phyloP scores from a whole-genome alignment of 2,113 vertebrate genomes.

The Sigmodon hispidus region DNA sequence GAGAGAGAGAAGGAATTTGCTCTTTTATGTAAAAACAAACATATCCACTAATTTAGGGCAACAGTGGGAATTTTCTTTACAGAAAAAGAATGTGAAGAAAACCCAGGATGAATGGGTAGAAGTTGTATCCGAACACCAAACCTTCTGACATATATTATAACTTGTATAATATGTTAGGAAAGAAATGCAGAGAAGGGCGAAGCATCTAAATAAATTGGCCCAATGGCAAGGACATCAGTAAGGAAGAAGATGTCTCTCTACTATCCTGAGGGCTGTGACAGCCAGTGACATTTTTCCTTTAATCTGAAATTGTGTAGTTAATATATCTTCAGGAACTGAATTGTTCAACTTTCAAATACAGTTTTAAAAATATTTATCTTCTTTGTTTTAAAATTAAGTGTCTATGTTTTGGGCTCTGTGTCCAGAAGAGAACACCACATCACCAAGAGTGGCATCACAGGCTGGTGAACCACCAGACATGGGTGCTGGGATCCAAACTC shows the following conservation, averaged over 20 bases:
- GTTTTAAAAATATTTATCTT: neutral
- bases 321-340: neutral
- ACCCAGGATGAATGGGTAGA: neutral
- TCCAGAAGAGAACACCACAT: neutral
- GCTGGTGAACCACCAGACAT: neutral
- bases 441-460: neutral
- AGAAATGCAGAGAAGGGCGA: neutral
- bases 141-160: constrained; percentile 32
- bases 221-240: constrained; percentile 45
- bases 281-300: constrained; percentile 44
- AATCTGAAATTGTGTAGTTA: constrained; percentile 12
- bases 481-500: neutral
- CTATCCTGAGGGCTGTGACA: neutral
- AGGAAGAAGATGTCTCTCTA: constrained; percentile 52
- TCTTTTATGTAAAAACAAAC: constrained; percentile 52
- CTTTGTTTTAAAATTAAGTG: neutral
- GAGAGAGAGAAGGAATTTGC: neutral
- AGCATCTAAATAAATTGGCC: constrained; percentile 47
- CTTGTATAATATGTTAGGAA: constrained; percentile 47
- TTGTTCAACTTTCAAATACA: neutral
- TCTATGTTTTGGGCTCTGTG: neutral
- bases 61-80: constrained; percentile 12
- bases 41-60: constrained; percentile 8
- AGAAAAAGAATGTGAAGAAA: constrained; percentile 40
- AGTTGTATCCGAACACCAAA: neutral